Evolutionary conservation across 2,888 invertebrate genomes (phyloP).

Genomic region (Chrysolina americana): DNA sequence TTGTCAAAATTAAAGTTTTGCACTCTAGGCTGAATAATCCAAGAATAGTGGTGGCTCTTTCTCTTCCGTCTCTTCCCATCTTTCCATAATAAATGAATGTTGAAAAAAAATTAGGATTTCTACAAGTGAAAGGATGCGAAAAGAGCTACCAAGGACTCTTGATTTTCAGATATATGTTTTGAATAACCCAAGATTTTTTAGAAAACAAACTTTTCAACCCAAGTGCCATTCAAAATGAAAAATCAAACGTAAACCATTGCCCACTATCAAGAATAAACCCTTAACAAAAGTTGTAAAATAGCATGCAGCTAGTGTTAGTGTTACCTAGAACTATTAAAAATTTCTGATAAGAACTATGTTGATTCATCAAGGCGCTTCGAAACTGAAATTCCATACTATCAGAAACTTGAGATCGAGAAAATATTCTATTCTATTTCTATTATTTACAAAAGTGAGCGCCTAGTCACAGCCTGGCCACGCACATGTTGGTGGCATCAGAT

Average conservation of each 20-base stretch:
- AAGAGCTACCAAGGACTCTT: neutral
- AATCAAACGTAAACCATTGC: neutral
- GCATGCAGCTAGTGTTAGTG: slow-evolving; percentile 23
- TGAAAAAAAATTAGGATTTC: too few species aligned
- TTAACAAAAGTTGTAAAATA: neutral
- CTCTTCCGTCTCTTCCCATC: too few species aligned
- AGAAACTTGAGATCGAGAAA: slow-evolving; percentile 24
- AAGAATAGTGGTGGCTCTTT: too few species aligned
- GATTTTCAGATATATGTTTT: neutral
- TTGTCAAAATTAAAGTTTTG: too few species aligned
- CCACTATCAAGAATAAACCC: neutral
- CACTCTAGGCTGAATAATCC: too few species aligned
- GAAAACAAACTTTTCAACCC: neutral
- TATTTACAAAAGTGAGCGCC: slow-evolving; percentile 63
- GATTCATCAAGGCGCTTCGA: neutral
- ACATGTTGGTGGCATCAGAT: slow-evolving; percentile 62
- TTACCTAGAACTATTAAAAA: slow-evolving; percentile 20
- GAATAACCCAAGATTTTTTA: neutral
- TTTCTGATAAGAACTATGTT: slow-evolving; percentile 16
- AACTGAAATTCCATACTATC: slow-evolving; percentile 22
- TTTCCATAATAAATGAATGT: too few species aligned
- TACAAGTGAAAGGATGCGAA: too few species aligned
- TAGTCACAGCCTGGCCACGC: slow-evolving; percentile 82
- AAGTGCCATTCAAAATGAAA: neutral
- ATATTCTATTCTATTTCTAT: slow-evolving; percentile 45